Evolutionary conservation across 2,888 invertebrate species (phyloP), one percentile per base, ranked within the genome.

Genomic region (Drosophila nigricruria): DNA sequence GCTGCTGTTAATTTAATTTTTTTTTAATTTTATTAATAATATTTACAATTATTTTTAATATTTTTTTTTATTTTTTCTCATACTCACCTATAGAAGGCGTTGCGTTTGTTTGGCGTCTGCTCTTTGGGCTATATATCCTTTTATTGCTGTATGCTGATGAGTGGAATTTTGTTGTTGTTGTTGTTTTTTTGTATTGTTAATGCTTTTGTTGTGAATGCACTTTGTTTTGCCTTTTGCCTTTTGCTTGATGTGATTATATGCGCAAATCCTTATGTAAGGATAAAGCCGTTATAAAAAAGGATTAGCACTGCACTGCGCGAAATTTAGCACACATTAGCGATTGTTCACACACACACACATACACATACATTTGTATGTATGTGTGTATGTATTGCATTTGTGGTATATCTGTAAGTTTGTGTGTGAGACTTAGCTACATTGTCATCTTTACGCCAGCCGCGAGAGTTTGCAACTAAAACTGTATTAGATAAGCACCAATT

Each of bases 401-500:
- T 42, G 14, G 43, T 25, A 8, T 16, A 2, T 65, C 0, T 18
- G 25, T 27, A 14, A 12, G 27, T 27, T 30, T 18, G 9, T 47
- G 5, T n/a, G 5, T 57, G 18, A 27, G 14, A 25, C 8, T 42
- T 32, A 47, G 30, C 30, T 50, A 63, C 27, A 71, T 62, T 71
- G 43, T 40, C 74, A 65, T 72, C 64, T 52, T 54, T 14, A 72
- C 70, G 54, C 63, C 53, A 64, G 56, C 56, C 69, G 23, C 57
- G 66, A 50, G 54, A 58, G 58, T 75, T 79, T 62, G 79, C 87
- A 80, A 87, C 87, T 87, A 77, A 86, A 78, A 65, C 76, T 50
- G 32, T 52, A 32, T 54, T 60, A 58, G 65, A 54, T 64, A 57
- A 73, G 58, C 61, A 62, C 25, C 61, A 60, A 70, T 57, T 67